Base-by-base conservation (phyloP, 2,888 invertebrate species). In the Dichetophora obliterata region DNA sequence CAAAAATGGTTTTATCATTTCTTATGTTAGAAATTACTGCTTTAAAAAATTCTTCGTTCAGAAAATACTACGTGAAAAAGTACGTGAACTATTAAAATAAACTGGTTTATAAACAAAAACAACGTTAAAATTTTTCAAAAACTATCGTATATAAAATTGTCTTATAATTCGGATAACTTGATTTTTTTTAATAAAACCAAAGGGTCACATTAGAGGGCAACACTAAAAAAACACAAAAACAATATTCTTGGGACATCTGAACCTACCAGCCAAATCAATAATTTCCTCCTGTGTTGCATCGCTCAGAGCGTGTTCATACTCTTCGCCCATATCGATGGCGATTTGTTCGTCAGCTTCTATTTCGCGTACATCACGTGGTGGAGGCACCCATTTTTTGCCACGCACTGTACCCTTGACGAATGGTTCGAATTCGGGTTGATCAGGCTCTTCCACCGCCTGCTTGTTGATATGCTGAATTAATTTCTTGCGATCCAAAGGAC, bases 371-470 rank as follows among this genome's bases (percentile, higher is more conserved):
- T 94, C 92, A 66, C 91, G 91, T 81, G 95, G 93, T 75, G 95
- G 95, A 83, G 96, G 95, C 81, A 94, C 92, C 96, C 96, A 97
- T 83, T 96, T 97, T 90, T 95, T 95, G 89, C 99, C 99, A 89
- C 98, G 92, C 82, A 97, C 92, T 77, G 94, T 94, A 79, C 98
- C 98, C 82, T 97, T 92, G 50, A 97, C 95, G 89, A 92, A 99
- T 11, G 98, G 98, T 90, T 98, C 97, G 78, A 94, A 91, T 90
- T 99, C 99, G 4, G 98, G 98, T 92, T 95, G 93, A 91, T 99
- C 99, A 70, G 98, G 98, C 77, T 99, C 98, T 90, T 98, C 98
- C 84, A 97, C 91, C n/a, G 99, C 99, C 89, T 98, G 96, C 90
- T 98, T 98, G 90, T 99, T 98, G 85, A 98, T 96, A 90, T 97